Percentiles rank a stretch among this genome's conserved stretches.
Conservation (phyloP, 2,888 invertebrate genomes). For the Luffia ferchaultella region DNA sequence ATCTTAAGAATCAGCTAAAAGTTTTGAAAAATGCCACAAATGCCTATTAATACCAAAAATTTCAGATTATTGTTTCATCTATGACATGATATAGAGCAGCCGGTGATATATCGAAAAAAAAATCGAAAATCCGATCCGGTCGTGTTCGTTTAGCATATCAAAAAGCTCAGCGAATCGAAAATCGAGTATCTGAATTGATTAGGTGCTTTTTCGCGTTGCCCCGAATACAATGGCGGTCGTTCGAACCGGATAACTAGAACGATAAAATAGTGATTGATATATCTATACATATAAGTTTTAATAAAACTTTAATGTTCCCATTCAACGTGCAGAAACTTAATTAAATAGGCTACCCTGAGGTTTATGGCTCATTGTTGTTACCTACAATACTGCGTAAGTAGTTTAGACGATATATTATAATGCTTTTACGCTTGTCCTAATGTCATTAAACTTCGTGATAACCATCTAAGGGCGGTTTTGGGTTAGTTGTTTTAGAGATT, state of each 20-base stretch:
- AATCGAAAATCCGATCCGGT: neutral
- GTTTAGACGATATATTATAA: slow-evolving; percentile 33
- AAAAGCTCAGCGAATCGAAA: neutral
- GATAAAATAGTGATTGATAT: neutral
- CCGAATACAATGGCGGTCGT: neutral
- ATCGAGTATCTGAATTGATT: neutral
- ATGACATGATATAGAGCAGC: too few species aligned
- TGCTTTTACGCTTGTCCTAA: neutral
- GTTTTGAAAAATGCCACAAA: too few species aligned
- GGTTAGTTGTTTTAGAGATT: neutral
- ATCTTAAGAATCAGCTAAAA: too few species aligned
- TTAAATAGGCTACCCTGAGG: slow-evolving; percentile 35
- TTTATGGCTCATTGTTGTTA: slow-evolving; percentile 37
- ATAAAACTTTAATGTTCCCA: neutral
- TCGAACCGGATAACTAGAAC: neutral
- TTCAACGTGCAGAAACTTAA: slow-evolving; percentile 6
- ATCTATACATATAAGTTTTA: neutral
- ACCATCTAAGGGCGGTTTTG: neutral
- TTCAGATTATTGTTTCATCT: too few species aligned
- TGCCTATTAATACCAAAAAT: too few species aligned
- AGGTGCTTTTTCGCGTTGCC: neutral
- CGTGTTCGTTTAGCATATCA: neutral
- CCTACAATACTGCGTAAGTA: slow-evolving; percentile 31
- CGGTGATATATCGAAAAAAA: neutral
- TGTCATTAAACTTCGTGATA: neutral